Base-by-base conservation (phyloP, 2,888 invertebrate species). In the Rhagonycha lutea region DNA sequence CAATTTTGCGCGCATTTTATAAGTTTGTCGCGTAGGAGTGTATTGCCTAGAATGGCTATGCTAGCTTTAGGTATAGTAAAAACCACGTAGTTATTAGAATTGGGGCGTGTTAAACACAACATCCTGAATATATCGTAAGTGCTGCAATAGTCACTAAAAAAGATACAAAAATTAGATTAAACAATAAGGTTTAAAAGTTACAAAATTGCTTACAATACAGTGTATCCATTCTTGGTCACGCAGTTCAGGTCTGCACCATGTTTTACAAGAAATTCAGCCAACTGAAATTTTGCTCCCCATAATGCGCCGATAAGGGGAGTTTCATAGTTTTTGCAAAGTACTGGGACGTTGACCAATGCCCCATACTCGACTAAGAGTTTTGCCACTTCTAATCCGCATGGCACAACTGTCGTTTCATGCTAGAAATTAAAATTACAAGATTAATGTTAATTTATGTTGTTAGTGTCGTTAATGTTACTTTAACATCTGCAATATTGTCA, bases 241-340 rank as follows among this genome's bases (percentile, higher is more conserved):
- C n/a, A n/a, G 47, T n/a, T n/a, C 7, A 47, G 2, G 78, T 88
- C 85, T n/a, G 91, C 92, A 60, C 91, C 91, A 81, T 88, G 83
- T 1, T 86, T 82, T 47, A 91, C 82, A n/a, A 92, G 86, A n/a
- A 90, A 81, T 75, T 84, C 81, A 3, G 89, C 88, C 74, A 90
- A 84, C 9, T 86, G 85, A 2, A 84, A 62, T 14, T 87, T 83
- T 32, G 87, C 84, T 76, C 86, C 83, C 61, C 81, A 75, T 0
- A 89, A 88, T 14, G 91, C 91, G 83, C 90, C 90, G 82, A 91
- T 91, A 26, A 92, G 85, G 0, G 91, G 90, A 2, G 91, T 91
- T 70, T 87, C 88, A 82, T 91, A 90, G 62, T n/a, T n/a, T 7
- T 5, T 47, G 2, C 7, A 5, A 47, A n/a, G n/a, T 0, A n/a